Base-by-base conservation (phyloP, 1,140 invertebrate genomes). In the Apolygus lucorum region DNA sequence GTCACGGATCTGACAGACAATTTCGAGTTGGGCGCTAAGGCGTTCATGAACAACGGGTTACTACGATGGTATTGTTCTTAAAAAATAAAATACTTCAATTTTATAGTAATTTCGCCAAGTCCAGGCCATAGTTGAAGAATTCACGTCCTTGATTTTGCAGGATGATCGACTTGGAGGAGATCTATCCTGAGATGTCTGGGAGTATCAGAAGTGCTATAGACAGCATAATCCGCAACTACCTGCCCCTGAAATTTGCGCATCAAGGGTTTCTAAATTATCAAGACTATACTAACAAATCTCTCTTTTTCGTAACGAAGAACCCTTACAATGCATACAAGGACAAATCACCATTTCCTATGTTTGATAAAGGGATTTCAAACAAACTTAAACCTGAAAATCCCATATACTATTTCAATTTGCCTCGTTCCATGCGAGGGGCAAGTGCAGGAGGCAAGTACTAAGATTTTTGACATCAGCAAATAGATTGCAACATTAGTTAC, bases 341-440 rank as follows among this genome's bases (percentile, higher is more conserved):
- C 25, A 66, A 66, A 66, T 13, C 27, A 21, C 17, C 28, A 29
- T 66, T 66, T 21, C 64, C 64, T 21, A 8, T 42, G 1, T 8
- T 66, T 21, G 28, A 8, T 2, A 34, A 66, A 21, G 27, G 29
- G 29, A 66, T 66, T 24, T 66, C 64, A 1, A 29, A 28, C n/a
- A 34, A 66, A n/a, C 34, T 66, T 17, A 34, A 66, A n/a, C 64
- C 64, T 1, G 28, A 66, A 21, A 8, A 66, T 2, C 28, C 28
- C 27, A 66, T 66, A n/a, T 66, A 66, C 34, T 28, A 29, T 2
- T 66, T 66, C 29, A 66, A 66, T n/a, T 66, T 66, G 27, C 64
- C 64, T 1, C 14, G n/a, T 21, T 34, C n/a, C 13, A 66, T 66
- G 64, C 22, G 26, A 63, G 26, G 62, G 17, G 34, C 34, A 8